Base-by-base conservation (phyloP, 2,797 vertebrate genomes). In the Syndactyla subalaris region DNA sequence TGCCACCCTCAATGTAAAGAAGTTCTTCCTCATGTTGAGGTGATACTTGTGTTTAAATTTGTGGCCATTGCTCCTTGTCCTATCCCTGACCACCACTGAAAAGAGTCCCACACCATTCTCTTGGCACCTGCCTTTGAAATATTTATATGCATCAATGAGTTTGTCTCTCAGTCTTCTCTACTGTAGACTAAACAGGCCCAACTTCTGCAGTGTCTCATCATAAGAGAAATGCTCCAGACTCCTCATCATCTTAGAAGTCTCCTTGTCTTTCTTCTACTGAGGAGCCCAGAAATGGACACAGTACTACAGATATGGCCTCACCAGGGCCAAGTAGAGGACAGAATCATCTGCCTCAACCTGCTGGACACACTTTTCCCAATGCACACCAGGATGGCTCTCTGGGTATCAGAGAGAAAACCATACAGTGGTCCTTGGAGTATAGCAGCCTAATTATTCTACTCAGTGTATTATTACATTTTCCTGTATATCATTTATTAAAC, bases 291-390 rank as follows among this genome's bases (percentile, higher is more conserved):
- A 30, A 7, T 18, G 43, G 43, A 19, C 43, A 13, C 32, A 63
- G 20, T 27, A 38, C 9, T 38, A 14, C 11, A 34, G 36, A 18
- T 13, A 8, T 63, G 57, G 19, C 55, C 36, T 49, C 32, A 29
- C 21, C 8, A 55, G 36, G 36, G 23, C 43, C 5, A 38, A 14
- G 23, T 1, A 75, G 63, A 55, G 23, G 63, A 11, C 36, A 76
- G 78, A 2, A 43, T 38, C 55, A 4, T 19, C 7, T 21, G 4
- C 15, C 55, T 38, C 0, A 0, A 2, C 63, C 55, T 63, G 41
- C 36, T 43, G 36, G 7, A 14, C 43, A 36, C 10, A 1, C 16
- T 30, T 5, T 41, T 62, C 26, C 19, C 11, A 5, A 1, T 18
- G 46, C 43, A 24, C 16, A 5, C 16, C 23, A 38, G 36, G 22